Percentiles rank a stretch among this genome's conserved stretches.
phyloP scores from a whole-genome alignment of 2,888 invertebrate species.

The Apodemia duryi region DNA sequence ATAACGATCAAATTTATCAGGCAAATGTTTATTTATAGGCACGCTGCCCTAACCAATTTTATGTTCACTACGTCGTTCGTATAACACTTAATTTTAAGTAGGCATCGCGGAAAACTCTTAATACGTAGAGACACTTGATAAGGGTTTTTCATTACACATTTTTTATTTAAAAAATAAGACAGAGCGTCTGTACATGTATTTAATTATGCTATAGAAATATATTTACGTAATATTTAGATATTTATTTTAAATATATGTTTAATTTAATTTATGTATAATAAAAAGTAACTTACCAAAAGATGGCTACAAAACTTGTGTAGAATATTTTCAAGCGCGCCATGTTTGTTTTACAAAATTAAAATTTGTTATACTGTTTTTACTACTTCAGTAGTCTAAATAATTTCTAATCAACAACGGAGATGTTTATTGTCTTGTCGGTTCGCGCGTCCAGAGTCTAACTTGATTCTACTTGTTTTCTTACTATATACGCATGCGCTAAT shows the following conservation, averaged over 20 bases:
- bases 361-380: background rate
- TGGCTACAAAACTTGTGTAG: slow-evolving; percentile 15
- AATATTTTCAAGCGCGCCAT: slow-evolving; percentile 12
- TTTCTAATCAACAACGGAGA: slow-evolving; percentile 24
- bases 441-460: slow-evolving; percentile 37
- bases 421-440: slow-evolving; percentile 37
- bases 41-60: background rate
- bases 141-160: background rate
- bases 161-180: too few species aligned
- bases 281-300: slow-evolving; percentile 25
- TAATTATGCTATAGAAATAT: too few species aligned
- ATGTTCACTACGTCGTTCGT: background rate
- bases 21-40: background rate
- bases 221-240: too few species aligned
- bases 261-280: background rate
- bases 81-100: background rate
- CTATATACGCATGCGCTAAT: slow-evolving; percentile 46
- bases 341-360: background rate
- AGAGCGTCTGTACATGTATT: too few species aligned
- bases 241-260: too few species aligned
- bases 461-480: slow-evolving; percentile 28
- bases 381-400: background rate
- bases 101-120: background rate
- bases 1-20: background rate
- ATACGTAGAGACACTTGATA: background rate